Evolutionary conservation across 2,113 vertebrate genomes (phyloP).

Genomic region (Hippocampus abdominalis): DNA sequence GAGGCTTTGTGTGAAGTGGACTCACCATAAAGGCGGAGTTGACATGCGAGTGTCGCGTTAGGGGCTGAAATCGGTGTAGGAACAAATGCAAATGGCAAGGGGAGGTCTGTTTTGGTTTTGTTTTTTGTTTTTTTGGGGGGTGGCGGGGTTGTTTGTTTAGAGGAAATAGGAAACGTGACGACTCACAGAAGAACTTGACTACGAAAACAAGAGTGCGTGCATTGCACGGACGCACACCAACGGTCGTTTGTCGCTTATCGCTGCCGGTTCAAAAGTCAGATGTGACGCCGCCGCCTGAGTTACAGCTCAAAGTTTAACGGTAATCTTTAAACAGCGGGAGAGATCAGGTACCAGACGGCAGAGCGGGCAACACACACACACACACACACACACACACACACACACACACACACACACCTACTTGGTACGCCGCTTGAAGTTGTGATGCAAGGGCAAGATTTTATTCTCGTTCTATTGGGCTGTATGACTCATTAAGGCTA

Average conservation of each 20-base stretch:
- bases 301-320: conserved; percentile 64
- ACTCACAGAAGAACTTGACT: not conserved
- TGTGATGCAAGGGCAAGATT: not conserved
- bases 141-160: too few relatives aligned
- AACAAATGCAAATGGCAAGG: not conserved
- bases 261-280: conserved; percentile 63
- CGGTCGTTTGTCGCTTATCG: conserved; percentile 59
- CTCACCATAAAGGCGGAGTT: conserved; percentile 49
- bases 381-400: not conserved
- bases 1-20: conserved; percentile 12
- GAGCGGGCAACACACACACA: not conserved
- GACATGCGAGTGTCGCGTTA: conserved; percentile 45
- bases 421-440: not conserved
- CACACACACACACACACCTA: not conserved
- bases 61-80: not conserved
- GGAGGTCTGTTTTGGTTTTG: not conserved
- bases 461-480: not conserved
- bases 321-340: conserved; percentile 61
- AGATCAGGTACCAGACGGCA: not conserved
- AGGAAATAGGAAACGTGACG: conserved; percentile 6
- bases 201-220: conserved; percentile 1
- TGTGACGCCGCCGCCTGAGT: conserved; percentile 32
- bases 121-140: not conserved
- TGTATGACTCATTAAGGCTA: not conserved
- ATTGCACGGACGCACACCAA: not conserved